A percentile compares a stretch with the other conserved stretches of the same genome.
phyloP scores from a whole-genome alignment of 2,113 vertebrate species.

The Coryphaenoides rupestris region DNA sequence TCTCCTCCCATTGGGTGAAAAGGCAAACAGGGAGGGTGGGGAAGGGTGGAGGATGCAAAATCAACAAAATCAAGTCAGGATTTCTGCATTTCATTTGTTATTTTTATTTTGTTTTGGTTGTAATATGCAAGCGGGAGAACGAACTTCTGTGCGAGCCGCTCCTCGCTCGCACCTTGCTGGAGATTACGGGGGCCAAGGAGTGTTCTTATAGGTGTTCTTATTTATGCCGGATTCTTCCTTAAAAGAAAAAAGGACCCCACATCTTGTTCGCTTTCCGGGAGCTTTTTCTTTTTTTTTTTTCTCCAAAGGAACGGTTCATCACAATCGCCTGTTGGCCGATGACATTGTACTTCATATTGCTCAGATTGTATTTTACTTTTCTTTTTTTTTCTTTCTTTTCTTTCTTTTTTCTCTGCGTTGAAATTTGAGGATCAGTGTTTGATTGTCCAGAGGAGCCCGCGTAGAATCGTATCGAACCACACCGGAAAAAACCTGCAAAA shows the following conservation, averaged over 20 bases:
- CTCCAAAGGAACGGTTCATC: conserved; percentile 28
- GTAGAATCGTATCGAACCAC: conserved; percentile 25
- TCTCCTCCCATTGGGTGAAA: conserved; percentile 33
- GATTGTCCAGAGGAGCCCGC: conserved; percentile 21
- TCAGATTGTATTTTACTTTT: background rate
- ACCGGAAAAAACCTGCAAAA: conserved; percentile 50
- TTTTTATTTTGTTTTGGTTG: too few relatives aligned
- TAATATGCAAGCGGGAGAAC: too few relatives aligned
- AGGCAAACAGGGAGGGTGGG: conserved; percentile 7
- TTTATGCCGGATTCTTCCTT: too few relatives aligned
- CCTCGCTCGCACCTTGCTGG: too few relatives aligned
- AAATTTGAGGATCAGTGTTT: conserved; percentile 11
- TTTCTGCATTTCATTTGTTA: conserved; percentile 35
- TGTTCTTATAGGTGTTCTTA: too few relatives aligned
- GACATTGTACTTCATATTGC: conserved; percentile 32
- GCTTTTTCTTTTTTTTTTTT: too few relatives aligned
- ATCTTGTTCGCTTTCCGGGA: too few relatives aligned
- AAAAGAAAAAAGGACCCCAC: too few relatives aligned
- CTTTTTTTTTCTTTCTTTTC: conserved; percentile 26
- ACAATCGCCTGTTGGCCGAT: conserved; percentile 32
- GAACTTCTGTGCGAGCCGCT: too few relatives aligned
- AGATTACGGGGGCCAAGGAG: too few relatives aligned
- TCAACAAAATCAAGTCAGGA: conserved; percentile 39
- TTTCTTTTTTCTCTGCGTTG: conserved; percentile 20
- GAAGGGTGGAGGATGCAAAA: background rate